Evolutionary conservation across 2,797 vertebrate genomes (phyloP), one percentile per base, ranked within the genome.

Genomic region (Rhinichthys osculus): DNA sequence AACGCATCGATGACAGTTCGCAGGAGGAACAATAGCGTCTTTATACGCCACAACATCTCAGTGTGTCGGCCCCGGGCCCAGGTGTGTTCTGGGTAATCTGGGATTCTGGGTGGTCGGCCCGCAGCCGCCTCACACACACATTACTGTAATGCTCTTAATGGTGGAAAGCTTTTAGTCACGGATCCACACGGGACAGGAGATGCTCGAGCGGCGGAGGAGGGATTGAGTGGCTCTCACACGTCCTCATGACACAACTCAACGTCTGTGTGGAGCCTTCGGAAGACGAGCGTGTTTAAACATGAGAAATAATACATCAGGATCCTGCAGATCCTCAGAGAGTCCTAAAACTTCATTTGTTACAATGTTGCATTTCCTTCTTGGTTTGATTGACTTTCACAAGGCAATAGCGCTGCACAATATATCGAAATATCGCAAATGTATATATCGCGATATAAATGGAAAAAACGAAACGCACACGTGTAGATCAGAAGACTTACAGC

Each of bases 21-120:
- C 76, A 21, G 38, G 19, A 27, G 27, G 35, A 79, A 79, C 38
- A 66, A 44, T 64, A 21, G 5, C 1, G 40, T 33, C 77, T 79
- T 33, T 79, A 66, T 44, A n/a, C 14, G 2, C 88, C 92, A 92
- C 91, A 90, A 3, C 27, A 14, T 64, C 62, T 64, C 13, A n/a
- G 23, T n/a, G 54, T 92, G 92, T 89, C 67, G 83, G 30, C 76
- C 52, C 21, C 30, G 54, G 54, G 81, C 89, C 69, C 40, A 42
- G 71, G 81, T 78, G n/a, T 83, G 84, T 83, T 73, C 30, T 78
- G 87, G 64, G 62, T 84, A 84, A 77, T 93, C 91, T 93, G 90
- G 91, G 91, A 93, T 91, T 81, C 71, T 83, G 86, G 74, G 69
- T 83, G 83, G 83, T 83, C 62, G 59, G n/a, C 11, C 54, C 54